Conservation (phyloP, 2,888 invertebrate genomes). For the Nineta flava region DNA sequence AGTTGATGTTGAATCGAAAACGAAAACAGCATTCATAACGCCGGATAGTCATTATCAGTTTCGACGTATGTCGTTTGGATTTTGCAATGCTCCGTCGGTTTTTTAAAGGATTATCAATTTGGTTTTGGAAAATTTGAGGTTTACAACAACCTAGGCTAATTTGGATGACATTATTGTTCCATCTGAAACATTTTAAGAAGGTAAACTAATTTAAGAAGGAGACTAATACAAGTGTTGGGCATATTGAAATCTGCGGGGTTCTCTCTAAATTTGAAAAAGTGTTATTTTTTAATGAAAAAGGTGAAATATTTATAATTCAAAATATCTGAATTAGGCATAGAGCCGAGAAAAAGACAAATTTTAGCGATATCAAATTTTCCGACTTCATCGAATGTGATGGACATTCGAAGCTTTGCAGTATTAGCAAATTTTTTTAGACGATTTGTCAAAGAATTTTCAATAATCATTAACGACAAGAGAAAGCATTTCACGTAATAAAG, state of each 20-base stretch:
- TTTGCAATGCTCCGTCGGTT: too few species aligned
- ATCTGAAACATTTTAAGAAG: constrained; percentile 11
- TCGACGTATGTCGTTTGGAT: too few species aligned
- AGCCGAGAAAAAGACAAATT: constrained; percentile 5
- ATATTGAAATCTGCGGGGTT: too few species aligned
- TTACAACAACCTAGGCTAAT: too few species aligned
- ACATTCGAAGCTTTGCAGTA: not conserved
- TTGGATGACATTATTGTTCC: too few species aligned
- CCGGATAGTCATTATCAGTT: too few species aligned
- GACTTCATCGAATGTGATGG: not conserved
- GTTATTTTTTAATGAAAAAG: constrained; percentile 13
- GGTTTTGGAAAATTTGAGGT: too few species aligned
- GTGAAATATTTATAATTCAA: constrained; percentile 16
- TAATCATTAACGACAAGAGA: not conserved
- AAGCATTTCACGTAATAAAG: not conserved
- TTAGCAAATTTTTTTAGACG: constrained; percentile 1
- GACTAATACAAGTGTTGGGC: constrained; percentile 8
- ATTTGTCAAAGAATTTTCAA: constrained; percentile 14
- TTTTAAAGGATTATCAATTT: too few species aligned
- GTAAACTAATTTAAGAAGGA: constrained; percentile 12
- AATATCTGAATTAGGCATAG: constrained; percentile 11
- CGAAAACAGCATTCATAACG: too few species aligned
- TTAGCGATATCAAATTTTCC: not conserved
- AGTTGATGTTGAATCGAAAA: too few species aligned
- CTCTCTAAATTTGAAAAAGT: constrained; percentile 15